Conservation (phyloP, 2,113 vertebrate genomes). For the Saguinus imperator region DNA sequence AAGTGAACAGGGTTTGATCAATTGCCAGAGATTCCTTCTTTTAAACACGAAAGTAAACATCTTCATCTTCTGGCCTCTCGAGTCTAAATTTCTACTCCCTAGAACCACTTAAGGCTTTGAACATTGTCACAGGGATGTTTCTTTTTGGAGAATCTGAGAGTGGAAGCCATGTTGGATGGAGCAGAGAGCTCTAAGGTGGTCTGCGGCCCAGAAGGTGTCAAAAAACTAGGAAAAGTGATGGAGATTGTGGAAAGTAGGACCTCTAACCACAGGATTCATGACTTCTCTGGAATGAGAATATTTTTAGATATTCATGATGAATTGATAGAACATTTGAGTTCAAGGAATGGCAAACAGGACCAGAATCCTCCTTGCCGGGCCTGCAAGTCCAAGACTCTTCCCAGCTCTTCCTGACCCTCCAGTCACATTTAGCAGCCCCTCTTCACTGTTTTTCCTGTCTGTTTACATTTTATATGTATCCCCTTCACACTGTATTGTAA, state of each 20-base stretch:
- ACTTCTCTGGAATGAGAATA: background rate
- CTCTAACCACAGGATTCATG: background rate
- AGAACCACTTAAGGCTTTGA: background rate
- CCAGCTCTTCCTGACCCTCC: background rate
- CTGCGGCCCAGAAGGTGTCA: background rate
- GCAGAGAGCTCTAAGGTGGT: background rate
- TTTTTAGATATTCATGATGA: background rate
- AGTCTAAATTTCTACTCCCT: background rate
- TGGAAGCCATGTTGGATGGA: background rate
- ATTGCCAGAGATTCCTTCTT: background rate
- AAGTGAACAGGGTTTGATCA: background rate
- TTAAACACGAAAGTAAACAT: background rate
- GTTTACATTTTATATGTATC: background rate
- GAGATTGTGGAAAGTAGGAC: background rate
- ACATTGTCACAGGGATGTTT: background rate
- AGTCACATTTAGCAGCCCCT: background rate
- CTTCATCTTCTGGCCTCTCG: background rate
- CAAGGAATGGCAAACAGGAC: background rate
- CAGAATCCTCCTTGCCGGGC: background rate
- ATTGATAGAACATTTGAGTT: background rate
- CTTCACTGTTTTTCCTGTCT: background rate
- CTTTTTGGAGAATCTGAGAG: background rate
- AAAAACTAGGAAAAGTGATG: background rate
- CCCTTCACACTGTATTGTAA: background rate
- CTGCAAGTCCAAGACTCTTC: background rate